Evolutionary conservation across 1,140 invertebrate species (phyloP).

Genomic region (Harpegnathos saltator): DNA sequence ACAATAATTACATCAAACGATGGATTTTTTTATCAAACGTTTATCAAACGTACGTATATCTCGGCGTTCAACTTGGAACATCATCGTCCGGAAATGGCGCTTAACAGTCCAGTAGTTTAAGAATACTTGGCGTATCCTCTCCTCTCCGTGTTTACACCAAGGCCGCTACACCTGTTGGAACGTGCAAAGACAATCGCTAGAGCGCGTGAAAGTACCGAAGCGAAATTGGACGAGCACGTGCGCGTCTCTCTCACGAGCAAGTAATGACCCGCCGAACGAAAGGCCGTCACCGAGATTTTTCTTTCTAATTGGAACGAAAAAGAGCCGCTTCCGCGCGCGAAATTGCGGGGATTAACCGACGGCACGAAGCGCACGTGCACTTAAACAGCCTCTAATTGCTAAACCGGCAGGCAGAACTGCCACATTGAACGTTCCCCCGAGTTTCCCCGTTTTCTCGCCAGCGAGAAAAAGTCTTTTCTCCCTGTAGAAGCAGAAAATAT

Average conservation of each 20-base stretch:
- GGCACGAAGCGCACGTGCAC: constrained; percentile 81
- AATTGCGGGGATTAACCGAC: constrained; percentile 81
- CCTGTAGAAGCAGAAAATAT: constrained; percentile 24
- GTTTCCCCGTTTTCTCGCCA: constrained; percentile 17
- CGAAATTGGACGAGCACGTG: constrained; percentile 76
- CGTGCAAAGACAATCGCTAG: constrained; percentile 44
- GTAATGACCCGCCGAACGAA: constrained; percentile 65
- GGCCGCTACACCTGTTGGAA: constrained; percentile 68
- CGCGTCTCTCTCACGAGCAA: constrained; percentile 70
- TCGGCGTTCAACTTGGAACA: no score
- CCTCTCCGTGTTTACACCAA: neutral
- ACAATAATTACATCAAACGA: neutral
- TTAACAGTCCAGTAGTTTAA: neutral
- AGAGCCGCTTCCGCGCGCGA: constrained; percentile 70
- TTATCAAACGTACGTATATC: neutral
- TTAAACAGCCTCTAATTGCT: constrained; percentile 84
- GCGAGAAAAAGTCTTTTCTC: neutral
- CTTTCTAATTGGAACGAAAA: constrained; percentile 80
- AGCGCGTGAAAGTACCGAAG: constrained; percentile 41
- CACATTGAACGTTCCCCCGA: constrained; percentile 10
- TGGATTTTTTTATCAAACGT: neutral
- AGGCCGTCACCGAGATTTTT: constrained; percentile 73
- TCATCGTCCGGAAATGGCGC: no score
- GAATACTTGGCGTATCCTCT: neutral
- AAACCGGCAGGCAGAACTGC: constrained; percentile 18